phyloP scores from a whole-genome alignment of 2,113 vertebrate genomes.

The Chroicocephalus ridibundus region DNA sequence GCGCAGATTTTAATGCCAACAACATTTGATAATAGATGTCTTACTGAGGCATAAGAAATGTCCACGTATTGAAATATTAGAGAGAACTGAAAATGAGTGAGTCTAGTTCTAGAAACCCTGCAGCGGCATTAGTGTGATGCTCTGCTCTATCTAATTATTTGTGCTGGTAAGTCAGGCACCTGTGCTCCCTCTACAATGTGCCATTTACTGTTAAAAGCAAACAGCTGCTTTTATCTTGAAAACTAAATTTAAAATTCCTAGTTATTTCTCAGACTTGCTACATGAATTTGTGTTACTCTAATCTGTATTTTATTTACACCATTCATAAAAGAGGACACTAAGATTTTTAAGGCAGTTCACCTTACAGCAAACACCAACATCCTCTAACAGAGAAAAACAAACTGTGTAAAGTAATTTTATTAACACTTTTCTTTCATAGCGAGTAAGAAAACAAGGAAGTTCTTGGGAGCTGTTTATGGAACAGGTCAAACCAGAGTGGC shows the following conservation, averaged over 20 bases:
- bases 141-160: neutral
- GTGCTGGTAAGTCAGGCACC: neutral
- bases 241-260: neutral
- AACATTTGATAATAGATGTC: neutral
- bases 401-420: neutral
- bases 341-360: neutral
- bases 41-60: neutral
- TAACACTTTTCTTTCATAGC: neutral
- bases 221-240: neutral
- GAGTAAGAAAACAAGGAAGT: neutral
- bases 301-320: neutral
- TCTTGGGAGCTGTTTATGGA: neutral
- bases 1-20: neutral
- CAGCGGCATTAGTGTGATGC: neutral
- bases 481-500: neutral
- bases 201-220: neutral
- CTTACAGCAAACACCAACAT: neutral
- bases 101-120: neutral
- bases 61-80: neutral
- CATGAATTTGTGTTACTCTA: neutral
- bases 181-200: neutral
- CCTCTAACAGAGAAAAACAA: neutral
- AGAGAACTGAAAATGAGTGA: neutral
- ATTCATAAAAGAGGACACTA: neutral
- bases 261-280: neutral